Evolutionary conservation across 2,113 vertebrate species (phyloP), one percentile per base, ranked within the genome.

Genomic region (Garra rufa): DNA sequence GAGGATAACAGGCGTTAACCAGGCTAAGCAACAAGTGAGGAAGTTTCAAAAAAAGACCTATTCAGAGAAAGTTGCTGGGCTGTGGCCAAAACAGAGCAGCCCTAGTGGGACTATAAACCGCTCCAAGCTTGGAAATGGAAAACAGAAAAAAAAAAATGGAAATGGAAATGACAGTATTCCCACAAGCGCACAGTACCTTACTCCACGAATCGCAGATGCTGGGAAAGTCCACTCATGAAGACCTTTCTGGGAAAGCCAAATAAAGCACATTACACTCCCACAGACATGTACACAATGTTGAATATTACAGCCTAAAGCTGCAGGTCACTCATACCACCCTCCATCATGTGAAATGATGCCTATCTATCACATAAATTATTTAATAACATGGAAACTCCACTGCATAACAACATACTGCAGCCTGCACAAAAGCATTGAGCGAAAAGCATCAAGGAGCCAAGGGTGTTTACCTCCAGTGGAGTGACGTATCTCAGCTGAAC

Each of bases 161-260:
- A 11, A 17, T 28, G 50, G 34, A 44, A 46, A 75, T 61, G 15
- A 6, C 11, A 63, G 30, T 21, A 24, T 34, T 69, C 81, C 14
- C 61, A 83, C 7, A 34, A 48, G 10, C 43, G 90, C 30, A 69
- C 61, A 67, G 44, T 92, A 97, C 97, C 97, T 98, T 87, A 97
- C 92, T n/a, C 96, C 97, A 0, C 95, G 95, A 48, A 98, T 95
- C 76, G 90, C 95, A 19, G 94, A 70, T 0, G 92, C 92, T 0
- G 91, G 89, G 84, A 98, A 97, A 83, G 93, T 96, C 97, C 96
- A 97, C 86, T 95, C 91, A 34, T 95, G 93, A 52, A 94, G 87
- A 2, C 88, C 92, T 87, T 95, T 95, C 97, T 98, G 92, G 46
- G 13, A 21, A 87, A 89, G 50, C 71, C 84, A 55, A 87, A 55